Evolutionary conservation across 2,113 vertebrate species (phyloP).

Genomic region (Podarcis raffonei): DNA sequence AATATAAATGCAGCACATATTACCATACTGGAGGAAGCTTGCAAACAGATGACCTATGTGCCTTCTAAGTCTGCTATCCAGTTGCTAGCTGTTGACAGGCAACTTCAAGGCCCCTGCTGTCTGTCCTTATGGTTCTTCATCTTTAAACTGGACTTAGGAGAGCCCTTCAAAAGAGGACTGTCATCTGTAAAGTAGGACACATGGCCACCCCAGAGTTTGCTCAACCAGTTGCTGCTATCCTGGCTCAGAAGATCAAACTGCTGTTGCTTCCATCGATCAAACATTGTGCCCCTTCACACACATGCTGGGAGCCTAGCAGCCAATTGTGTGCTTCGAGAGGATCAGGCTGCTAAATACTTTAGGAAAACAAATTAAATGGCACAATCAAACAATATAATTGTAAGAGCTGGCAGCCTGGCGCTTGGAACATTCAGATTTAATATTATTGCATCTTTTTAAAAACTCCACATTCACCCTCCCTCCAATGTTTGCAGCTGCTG

Average conservation of each 20-base stretch:
- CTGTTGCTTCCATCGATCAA: neutral
- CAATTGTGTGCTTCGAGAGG: neutral
- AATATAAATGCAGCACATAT: too few relatives aligned
- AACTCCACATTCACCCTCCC: neutral
- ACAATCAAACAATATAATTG: conserved; percentile 5
- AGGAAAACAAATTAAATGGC: conserved; percentile 2
- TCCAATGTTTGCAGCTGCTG: conserved; percentile 5
- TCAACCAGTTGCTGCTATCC: neutral
- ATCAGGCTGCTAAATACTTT: neutral
- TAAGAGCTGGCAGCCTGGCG: neutral
- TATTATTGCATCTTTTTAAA: neutral
- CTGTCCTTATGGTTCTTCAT: neutral
- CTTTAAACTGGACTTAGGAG: too few relatives aligned
- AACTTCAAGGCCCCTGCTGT: neutral
- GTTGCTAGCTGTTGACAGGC: too few relatives aligned
- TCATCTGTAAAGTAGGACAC: neutral
- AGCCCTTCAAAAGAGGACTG: neutral
- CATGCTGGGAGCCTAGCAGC: neutral
- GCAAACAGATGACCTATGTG: too few relatives aligned
- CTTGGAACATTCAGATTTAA: conserved; percentile 6
- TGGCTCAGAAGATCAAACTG: neutral
- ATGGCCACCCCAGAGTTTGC: neutral
- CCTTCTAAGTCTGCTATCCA: too few relatives aligned
- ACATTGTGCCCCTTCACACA: neutral
- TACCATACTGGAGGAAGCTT: too few relatives aligned